Base-by-base conservation (phyloP, 2,888 invertebrate genomes). In the Galeopsomyia nigrocyanea region DNA sequence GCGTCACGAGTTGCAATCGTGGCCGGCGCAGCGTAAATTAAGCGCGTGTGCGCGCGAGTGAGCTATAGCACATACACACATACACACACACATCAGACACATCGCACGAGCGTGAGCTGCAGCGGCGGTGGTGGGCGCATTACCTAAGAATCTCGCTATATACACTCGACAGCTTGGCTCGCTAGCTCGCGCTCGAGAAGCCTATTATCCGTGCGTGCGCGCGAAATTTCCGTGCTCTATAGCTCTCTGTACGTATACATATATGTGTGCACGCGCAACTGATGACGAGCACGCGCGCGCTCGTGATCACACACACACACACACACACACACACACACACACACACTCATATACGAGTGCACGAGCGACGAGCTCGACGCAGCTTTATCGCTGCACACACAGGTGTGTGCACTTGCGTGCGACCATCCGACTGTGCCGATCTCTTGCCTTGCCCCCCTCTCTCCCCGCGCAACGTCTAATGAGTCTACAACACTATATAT, bases 91-190 rank as follows among this genome's bases (percentile, higher is more conserved):
- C n/a, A n/a, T n/a, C n/a, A n/a, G n/a, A n/a, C 26, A 26, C 26
- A 26, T 26, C 26, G 26, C 26, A 26, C 26, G 46, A 31, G 63
- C 53, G 26, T 16, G n/a, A 7, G 17, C 14, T 22, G n/a, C 50
- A 49, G 58, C 31, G 49, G 19, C 16, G 19, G 7, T 26, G n/a
- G 19, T 10, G 9, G 7, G 60, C 65, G 68, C 56, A 68, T 71
- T 71, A 71, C 71, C 71, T 71, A 71, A 71, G 66, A 66, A 62
- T 62, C 62, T 56, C 6, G 56, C 55, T 61, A 50, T 19, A 63
- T 19, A 46, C 0, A 19, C 53, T 39, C 39, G 39, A 39, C 39
- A 39, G 39, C 39, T 39, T 39, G 39, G 39, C 39, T 39, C 39
- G 13, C 39, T 7, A 3, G 39, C 39, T 7, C 39, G 39, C 39